Percentiles rank a stretch among this genome's conserved stretches.
Evolutionary conservation across 2,113 vertebrate species (phyloP).

Genomic region (Nycticryphes semicollaris): DNA sequence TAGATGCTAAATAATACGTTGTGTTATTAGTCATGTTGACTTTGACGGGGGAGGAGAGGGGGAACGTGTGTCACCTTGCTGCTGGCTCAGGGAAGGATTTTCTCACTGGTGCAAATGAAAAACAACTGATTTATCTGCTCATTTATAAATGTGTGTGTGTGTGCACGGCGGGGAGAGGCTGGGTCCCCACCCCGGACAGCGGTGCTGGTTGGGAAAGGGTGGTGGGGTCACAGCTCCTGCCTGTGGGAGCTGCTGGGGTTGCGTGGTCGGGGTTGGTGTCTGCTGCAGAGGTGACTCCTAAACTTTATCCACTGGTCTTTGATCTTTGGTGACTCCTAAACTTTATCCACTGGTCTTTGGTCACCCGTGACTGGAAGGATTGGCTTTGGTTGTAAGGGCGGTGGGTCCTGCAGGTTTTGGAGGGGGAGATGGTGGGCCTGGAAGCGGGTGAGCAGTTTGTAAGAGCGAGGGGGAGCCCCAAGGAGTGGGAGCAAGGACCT

Average conservation of each 20-base stretch:
- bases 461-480: background rate
- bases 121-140: slow-evolving; percentile 48
- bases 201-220: background rate
- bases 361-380: background rate
- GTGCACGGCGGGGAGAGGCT: background rate
- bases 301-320: background rate
- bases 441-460: background rate
- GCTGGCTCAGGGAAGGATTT: slow-evolving; percentile 22
- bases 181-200: background rate
- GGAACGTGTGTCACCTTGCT: background rate
- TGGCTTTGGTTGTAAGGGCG: background rate
- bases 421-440: background rate
- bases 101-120: slow-evolving; percentile 29
- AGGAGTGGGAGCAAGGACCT: background rate
- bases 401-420: background rate
- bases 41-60: background rate
- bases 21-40: slow-evolving; percentile 12
- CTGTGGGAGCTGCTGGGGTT: background rate
- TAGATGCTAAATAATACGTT: background rate
- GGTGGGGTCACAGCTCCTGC: background rate
- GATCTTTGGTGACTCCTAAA: background rate
- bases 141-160: background rate
- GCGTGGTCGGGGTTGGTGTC: background rate
- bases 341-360: background rate
- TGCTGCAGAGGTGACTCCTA: background rate